Conservation (phyloP, 2,113 vertebrate genomes). For the Heterochromis multidens region DNA sequence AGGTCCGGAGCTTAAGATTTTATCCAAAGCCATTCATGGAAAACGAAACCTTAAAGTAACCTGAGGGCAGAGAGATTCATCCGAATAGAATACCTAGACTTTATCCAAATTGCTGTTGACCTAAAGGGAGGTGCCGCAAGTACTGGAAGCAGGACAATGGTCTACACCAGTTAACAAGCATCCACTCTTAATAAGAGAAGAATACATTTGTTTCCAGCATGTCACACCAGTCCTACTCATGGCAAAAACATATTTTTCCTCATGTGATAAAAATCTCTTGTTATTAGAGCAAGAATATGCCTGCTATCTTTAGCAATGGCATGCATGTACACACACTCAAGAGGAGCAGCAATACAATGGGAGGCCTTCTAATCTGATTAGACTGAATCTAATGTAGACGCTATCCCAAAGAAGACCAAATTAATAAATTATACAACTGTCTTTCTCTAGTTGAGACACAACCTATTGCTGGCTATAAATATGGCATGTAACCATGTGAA, state of each 20-base stretch:
- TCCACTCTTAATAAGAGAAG: background rate
- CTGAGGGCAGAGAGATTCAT: background rate
- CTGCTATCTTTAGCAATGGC: background rate
- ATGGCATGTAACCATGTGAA: background rate
- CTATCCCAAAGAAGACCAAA: background rate
- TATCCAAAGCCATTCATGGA: background rate
- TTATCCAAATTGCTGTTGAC: background rate
- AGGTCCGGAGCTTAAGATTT: background rate
- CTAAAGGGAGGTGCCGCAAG: background rate
- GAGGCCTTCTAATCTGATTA: background rate
- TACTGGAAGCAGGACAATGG: background rate
- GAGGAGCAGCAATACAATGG: background rate
- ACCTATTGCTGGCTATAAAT: background rate
- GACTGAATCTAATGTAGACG: background rate
- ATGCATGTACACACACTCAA: background rate
- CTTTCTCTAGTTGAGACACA: background rate
- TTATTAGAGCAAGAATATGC: background rate
- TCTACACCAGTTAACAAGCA: background rate
- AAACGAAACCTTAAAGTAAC: background rate
- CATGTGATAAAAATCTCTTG: background rate
- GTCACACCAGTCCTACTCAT: background rate
- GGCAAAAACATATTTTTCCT: background rate
- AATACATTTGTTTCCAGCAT: background rate
- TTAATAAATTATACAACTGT: background rate
- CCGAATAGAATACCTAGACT: background rate